A percentile compares a stretch with the other conserved stretches of the same genome.
phyloP scores from a whole-genome alignment of 2,797 vertebrate species.

The Pseudopleuronectes americanus region DNA sequence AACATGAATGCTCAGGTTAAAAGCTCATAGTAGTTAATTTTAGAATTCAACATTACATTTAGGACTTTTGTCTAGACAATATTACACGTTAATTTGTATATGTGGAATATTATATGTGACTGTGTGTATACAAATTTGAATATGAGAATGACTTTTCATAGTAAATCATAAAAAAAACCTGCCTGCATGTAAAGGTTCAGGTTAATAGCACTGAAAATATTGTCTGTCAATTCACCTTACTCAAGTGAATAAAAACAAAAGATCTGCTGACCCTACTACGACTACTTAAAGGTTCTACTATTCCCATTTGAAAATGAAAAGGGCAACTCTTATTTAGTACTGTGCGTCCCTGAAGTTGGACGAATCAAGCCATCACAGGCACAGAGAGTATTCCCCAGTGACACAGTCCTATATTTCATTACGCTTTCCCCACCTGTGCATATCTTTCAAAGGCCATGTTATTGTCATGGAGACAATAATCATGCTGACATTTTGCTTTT shows the following conservation, averaged over 20 bases:
- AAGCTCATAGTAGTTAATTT: too few relatives aligned
- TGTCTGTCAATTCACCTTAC: neutral
- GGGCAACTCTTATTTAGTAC: neutral
- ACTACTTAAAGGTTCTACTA: neutral
- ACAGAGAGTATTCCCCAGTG: too few relatives aligned
- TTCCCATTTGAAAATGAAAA: constrained; percentile 2
- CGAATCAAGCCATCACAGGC: neutral
- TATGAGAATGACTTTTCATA: too few relatives aligned
- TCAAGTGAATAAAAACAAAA: neutral
- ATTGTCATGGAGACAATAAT: neutral
- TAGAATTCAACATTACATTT: too few relatives aligned
- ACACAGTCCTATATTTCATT: too few relatives aligned
- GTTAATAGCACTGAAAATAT: neutral
- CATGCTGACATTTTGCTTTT: neutral
- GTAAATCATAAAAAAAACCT: too few relatives aligned
- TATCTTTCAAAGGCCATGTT: neutral
- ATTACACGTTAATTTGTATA: too few relatives aligned
- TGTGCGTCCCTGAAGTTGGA: neutral
- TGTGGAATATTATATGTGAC: too few relatives aligned
- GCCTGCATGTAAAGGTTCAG: too few relatives aligned
- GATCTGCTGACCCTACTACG: neutral
- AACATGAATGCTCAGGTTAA: too few relatives aligned
- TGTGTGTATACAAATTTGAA: too few relatives aligned
- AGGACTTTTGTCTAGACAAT: too few relatives aligned
- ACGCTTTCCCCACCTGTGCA: neutral